Percentiles rank a stretch among this genome's conserved stretches.
Evolutionary conservation across 2,113 vertebrate species (phyloP).

Genomic region (Alaudala cheleensis): DNA sequence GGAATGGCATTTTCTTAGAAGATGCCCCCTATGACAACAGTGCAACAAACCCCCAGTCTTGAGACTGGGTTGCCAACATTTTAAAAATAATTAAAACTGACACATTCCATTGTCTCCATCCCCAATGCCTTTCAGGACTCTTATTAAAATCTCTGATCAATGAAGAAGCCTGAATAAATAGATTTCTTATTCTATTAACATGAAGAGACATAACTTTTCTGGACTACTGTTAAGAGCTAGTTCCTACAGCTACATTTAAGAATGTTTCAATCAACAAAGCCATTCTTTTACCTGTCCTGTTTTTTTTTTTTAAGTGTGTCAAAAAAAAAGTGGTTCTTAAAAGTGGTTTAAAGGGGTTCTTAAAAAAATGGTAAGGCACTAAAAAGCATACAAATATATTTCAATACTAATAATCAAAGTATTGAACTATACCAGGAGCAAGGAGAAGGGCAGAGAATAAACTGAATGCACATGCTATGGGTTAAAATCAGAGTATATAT

Average conservation of each 20-base stretch:
- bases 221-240: background rate
- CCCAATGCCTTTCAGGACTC: background rate
- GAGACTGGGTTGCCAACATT: background rate
- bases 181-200: background rate
- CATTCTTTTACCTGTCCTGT: background rate
- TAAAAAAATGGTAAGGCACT: background rate
- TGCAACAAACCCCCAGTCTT: background rate
- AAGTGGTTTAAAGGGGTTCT: no score
- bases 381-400: background rate
- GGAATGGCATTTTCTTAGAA: background rate
- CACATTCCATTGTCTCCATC: background rate
- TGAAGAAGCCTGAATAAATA: background rate
- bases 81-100: background rate
- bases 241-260: background rate
- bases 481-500: background rate
- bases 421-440: background rate
- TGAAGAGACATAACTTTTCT: background rate
- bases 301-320: background rate
- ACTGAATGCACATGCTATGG: accelerated
- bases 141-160: background rate
- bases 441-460: background rate
- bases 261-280: background rate
- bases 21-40: background rate
- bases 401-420: background rate
- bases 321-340: no score